These are phyloP conservation scores for Poeciliopsis infans DNA, from an alignment of 2,797 vertebrate genomes.

Conservation along the genomic window DNA sequence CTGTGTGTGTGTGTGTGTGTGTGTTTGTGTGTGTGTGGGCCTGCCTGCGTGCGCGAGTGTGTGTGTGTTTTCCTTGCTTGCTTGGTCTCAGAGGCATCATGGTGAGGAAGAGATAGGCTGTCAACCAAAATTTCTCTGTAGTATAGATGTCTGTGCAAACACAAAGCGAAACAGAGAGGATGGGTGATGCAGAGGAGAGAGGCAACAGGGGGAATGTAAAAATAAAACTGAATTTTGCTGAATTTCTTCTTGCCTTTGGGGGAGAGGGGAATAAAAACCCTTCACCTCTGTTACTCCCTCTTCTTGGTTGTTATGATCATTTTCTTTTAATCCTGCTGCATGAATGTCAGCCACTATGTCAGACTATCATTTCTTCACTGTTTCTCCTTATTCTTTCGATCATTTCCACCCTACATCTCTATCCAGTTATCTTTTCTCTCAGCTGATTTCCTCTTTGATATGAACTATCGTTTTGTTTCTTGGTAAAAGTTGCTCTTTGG, in stretches of 20 bases:
- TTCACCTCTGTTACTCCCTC: slow-evolving; percentile 16
- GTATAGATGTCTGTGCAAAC: slow-evolving; percentile 56
- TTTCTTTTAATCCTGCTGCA: slow-evolving; percentile 12
- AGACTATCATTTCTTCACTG: slow-evolving; percentile 29
- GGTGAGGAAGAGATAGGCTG: slow-evolving; percentile 74
- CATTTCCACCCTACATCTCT: slow-evolving; percentile 1
- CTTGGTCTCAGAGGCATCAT: slow-evolving; percentile 66
- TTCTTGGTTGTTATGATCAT: slow-evolving; percentile 18
- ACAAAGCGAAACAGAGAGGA: slow-evolving; percentile 55
- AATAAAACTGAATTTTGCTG: slow-evolving; percentile 36
- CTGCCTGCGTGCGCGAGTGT: slow-evolving; percentile 26
- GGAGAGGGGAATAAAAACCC: slow-evolving; percentile 12
- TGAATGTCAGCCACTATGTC: slow-evolving; percentile 49
- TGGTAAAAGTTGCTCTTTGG: neutral
- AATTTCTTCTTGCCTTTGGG: slow-evolving; percentile 3
- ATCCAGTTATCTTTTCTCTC: slow-evolving; percentile 18
- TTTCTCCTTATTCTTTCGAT: neutral
- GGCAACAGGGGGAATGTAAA: slow-evolving; percentile 29
- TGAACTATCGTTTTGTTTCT: neutral
- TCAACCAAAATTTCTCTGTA: slow-evolving; percentile 63
- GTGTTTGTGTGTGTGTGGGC: slow-evolving; percentile 31
- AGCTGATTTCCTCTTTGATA: slow-evolving; percentile 9
- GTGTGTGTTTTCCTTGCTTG: slow-evolving; percentile 53
- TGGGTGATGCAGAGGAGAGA: slow-evolving; percentile 40
- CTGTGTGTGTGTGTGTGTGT: slow-evolving; percentile 37